These are phyloP conservation scores for Halocynthia roretzi DNA, from an alignment of 23 tunicate species.

Conservation along the genomic window DNA sequence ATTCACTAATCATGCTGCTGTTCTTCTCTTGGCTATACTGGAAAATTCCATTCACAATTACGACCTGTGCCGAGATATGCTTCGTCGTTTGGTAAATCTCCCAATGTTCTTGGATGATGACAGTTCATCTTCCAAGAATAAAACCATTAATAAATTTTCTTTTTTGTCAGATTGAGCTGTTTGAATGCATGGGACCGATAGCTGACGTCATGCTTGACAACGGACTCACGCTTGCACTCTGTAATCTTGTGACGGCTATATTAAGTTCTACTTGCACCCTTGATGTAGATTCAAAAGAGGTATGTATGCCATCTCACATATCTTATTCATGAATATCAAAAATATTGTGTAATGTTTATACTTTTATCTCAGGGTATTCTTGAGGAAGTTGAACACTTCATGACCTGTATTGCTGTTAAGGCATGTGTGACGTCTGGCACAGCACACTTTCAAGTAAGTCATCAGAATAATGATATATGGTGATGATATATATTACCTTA, in stretches of 20 bases:
- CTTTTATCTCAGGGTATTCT: slow-evolving; percentile 27
- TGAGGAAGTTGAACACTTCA: slow-evolving; percentile 60
- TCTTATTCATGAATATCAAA: no score
- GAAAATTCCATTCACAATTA: slow-evolving; percentile 47
- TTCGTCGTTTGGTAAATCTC: slow-evolving; percentile 44
- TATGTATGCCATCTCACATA: not conserved
- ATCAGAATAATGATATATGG: not conserved
- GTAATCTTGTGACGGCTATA: slow-evolving; percentile 46
- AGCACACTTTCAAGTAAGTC: slow-evolving; percentile 73
- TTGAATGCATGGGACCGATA: slow-evolving; percentile 70
- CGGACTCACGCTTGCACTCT: slow-evolving; percentile 82
- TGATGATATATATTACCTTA: not conserved
- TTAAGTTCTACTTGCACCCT: slow-evolving; percentile 8
- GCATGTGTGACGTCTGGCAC: slow-evolving; percentile 68
- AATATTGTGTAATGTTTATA: not conserved
- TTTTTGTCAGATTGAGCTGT: slow-evolving; percentile 46
- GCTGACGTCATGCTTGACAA: slow-evolving; percentile 92
- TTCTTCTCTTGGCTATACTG: slow-evolving; percentile 62
- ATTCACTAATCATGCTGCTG: slow-evolving; percentile 60
- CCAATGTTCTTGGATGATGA: not conserved
- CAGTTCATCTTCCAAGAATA: not conserved
- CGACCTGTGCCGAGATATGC: slow-evolving; percentile 44
- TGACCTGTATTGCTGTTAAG: slow-evolving; percentile 55
- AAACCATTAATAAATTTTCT: not conserved
- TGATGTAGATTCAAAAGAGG: slow-evolving; percentile 9